Evolutionary conservation across 2,797 vertebrate genomes (phyloP), one percentile per base, ranked within the genome.

Genomic region (Pachyuromys duprasi): DNA sequence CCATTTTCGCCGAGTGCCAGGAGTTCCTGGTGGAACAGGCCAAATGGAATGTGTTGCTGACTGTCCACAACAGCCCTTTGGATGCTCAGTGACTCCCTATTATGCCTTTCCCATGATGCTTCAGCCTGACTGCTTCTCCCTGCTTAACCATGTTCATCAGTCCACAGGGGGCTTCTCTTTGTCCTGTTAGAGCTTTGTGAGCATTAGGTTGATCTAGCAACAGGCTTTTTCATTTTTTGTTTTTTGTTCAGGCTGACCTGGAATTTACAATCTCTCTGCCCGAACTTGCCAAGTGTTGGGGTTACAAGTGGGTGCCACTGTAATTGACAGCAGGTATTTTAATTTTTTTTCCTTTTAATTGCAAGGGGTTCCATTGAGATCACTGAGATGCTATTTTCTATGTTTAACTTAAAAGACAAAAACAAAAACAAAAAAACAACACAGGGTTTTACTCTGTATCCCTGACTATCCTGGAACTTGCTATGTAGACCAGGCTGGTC

Each of bases 21-120:
- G 87, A 91, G 49, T 76, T 42, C 53, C 69, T 93, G 76, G 89
- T 86, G 36, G 81, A 81, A 24, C 75, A 90, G 53, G 39, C 67
- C 86, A 81, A 82, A 57, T 42, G 84, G 42, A 78, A 65, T 28
- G 15, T 74, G 74, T 65, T 7, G 20, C 86, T n/a, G 42, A 8
- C 24, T 70, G 53, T 49, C n/a, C 72, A 24, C 24, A 55, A 28
- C 28, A 9, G 33, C 39, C 42, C 55, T 42, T 18, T 26, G 36
- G 26, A 1, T 81, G 13, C 63, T 75, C 4, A 0, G 45, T 17
- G 86, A 17, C 57, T 89, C 82, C 74, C 87, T 0, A 0, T 26
- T 79, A 89, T 93, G 31, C 63, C 14, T 90, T 80, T 49, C 26
- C 69, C 17, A 5, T 36, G 49, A 20, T 91, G 13, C 31, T 63